These are phyloP conservation scores for Otocyon megalotis DNA, from an alignment of 2,113 vertebrate species.

Conservation along the genomic window DNA sequence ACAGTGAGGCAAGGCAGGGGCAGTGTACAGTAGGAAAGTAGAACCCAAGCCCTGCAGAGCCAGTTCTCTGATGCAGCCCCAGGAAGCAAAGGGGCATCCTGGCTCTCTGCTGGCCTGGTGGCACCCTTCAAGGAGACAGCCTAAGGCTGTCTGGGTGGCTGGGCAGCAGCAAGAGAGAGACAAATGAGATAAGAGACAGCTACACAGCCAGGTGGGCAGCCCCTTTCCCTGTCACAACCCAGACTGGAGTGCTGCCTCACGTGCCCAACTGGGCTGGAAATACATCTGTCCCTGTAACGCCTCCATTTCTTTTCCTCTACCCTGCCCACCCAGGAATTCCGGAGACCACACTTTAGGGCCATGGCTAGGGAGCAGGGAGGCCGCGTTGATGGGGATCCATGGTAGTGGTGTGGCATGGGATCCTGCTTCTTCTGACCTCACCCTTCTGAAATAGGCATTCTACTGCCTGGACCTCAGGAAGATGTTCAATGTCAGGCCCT, in stretches of 20 bases:
- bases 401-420: background rate
- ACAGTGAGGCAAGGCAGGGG: background rate
- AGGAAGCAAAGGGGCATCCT: background rate
- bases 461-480: background rate
- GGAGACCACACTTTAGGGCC: background rate
- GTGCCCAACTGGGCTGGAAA: no score
- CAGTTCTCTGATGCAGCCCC: background rate
- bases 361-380: accelerated
- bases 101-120: no score
- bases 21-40: background rate
- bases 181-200: background rate
- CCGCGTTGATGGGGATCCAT: no score
- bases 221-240: background rate
- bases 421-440: background rate
- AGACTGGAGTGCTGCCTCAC: background rate
- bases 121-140: background rate
- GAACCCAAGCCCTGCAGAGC: background rate
- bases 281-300: accelerated
- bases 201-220: no score
- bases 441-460: background rate
- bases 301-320: background rate
- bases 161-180: background rate
- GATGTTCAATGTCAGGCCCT: background rate
- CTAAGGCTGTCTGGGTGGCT: background rate
- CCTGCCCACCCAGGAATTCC: background rate